Base-by-base conservation (phyloP, 2,888 invertebrate species). In the Teleogryllus oceanicus region DNA sequence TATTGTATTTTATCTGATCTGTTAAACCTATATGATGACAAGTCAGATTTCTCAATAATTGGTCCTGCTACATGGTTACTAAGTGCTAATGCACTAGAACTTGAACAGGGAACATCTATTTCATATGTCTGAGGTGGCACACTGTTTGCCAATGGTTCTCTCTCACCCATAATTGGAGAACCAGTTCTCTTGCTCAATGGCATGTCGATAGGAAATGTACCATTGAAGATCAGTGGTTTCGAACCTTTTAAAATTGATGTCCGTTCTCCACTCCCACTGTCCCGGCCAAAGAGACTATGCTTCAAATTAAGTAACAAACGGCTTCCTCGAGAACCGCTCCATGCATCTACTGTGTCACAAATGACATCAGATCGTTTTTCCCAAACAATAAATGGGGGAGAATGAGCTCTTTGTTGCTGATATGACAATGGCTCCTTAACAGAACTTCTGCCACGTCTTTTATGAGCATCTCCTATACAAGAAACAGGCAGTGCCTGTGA, bases 161-260 rank as follows among this genome's bases (percentile, higher is more conserved):
- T 76, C 24, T 77, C 80, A 18, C 62, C n/a, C 16, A 62, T n/a
- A 62, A 62, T 8, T 3, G 62, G 62, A 62, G 62, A 62, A 62
- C 62, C 62, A 13, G 62, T 62, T 62, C 62, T 62, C 62, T n/a
- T 62, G 12, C 78, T 82, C 80, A 87, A 84, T 3, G 95, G 95
- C 85, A 90, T 90, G 86, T 95, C 95, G 83, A 96, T 96, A 8
- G 96, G 95, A 89, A 91, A 96, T 4, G 96, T 96, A 79, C 95
- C 95, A 84, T 94, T 94, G 86, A 94, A 95, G 82, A 95, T 90
- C 77, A 95, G 89, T 82, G 93, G 93, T 85, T 91, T 92, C 85
- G 89, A 80, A 18, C 81, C 81, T n/a, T 80, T 78, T 50, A 80
- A 62, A 20, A 81, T 49, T 13, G 75, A 49, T 37, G 81, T 74